phyloP scores from a whole-genome alignment of 53 echinoderm and acorn worm genomes.

The Henricia sp. region DNA sequence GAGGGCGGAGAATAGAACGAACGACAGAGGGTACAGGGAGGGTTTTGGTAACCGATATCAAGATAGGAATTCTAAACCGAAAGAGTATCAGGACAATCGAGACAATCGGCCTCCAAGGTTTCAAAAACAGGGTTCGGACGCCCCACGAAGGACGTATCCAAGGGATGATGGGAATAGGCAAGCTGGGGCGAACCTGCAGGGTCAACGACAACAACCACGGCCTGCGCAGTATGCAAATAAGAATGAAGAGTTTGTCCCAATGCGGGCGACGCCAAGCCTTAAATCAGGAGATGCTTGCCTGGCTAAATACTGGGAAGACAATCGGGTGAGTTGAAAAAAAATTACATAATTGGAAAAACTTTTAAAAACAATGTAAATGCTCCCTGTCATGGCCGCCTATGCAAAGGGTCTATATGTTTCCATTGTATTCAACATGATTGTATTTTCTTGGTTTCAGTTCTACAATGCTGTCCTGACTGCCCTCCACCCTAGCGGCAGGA shows the following conservation, averaged over 20 bases:
- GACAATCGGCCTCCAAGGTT: slow-evolving; percentile 71
- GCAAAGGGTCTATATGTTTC: too few species aligned
- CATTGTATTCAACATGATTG: too few species aligned
- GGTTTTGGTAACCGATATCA: neutral
- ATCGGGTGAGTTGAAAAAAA: slow-evolving; percentile 64
- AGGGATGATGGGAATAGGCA: neutral
- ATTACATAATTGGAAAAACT: neutral
- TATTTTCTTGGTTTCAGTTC: slow-evolving; percentile 56
- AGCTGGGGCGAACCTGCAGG: neutral
- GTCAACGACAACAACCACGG: neutral
- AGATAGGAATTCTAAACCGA: slow-evolving; percentile 7
- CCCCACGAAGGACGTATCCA: too few species aligned
- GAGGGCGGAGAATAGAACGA: slow-evolving; percentile 2
- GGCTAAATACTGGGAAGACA: slow-evolving; percentile 98
- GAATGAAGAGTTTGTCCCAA: neutral
- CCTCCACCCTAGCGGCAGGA: slow-evolving; percentile 81
- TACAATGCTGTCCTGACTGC: slow-evolving; percentile 85
- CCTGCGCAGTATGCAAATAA: neutral
- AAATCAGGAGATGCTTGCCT: slow-evolving; percentile 87
- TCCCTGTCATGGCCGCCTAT: too few species aligned
- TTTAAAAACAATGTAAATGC: too few species aligned
- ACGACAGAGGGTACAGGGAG: neutral
- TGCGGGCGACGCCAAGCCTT: slow-evolving; percentile 36
- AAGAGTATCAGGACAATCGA: slow-evolving; percentile 56
- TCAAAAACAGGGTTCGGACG: slow-evolving; percentile 64